phyloP scores from a whole-genome alignment of 2,797 vertebrate genomes.

The Phoebastria nigripes region DNA sequence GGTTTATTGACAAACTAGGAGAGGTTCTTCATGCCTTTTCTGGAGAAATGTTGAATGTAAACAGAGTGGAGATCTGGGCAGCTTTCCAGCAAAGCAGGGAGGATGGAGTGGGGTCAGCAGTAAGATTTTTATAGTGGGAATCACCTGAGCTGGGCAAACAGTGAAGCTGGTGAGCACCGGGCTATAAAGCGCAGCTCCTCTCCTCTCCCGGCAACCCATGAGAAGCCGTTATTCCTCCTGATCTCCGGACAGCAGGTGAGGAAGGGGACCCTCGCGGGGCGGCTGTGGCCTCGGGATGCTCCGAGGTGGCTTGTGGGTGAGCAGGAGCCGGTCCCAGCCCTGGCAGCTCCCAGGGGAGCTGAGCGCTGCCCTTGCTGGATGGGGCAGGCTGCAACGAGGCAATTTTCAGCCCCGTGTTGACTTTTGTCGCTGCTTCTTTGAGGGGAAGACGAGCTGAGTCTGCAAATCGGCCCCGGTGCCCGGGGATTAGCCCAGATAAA shows the following conservation, averaged over 20 bases:
- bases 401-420: neutral
- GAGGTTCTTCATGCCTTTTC: conserved; percentile 39
- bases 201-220: fast-evolving
- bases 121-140: conserved; percentile 21
- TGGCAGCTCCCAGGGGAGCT: neutral
- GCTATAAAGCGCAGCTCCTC: conserved; percentile 33
- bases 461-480: neutral
- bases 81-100: neutral
- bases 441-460: conserved; percentile 6
- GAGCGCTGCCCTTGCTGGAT: neutral
- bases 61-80: neutral
- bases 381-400: neutral
- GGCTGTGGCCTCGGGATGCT: neutral
- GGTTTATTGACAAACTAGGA: conserved; percentile 55
- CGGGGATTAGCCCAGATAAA: conserved; percentile 8
- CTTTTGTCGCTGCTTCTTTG: conserved; percentile 19
- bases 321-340: neutral
- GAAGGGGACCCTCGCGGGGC: neutral
- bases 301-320: neutral
- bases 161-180: neutral
- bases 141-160: conserved; percentile 50
- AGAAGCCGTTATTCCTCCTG: neutral
- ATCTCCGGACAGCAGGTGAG: neutral
- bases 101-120: neutral
- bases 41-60: neutral